Conservation (phyloP, 2,797 vertebrate genomes). For the Rhinoraja longicauda region DNA sequence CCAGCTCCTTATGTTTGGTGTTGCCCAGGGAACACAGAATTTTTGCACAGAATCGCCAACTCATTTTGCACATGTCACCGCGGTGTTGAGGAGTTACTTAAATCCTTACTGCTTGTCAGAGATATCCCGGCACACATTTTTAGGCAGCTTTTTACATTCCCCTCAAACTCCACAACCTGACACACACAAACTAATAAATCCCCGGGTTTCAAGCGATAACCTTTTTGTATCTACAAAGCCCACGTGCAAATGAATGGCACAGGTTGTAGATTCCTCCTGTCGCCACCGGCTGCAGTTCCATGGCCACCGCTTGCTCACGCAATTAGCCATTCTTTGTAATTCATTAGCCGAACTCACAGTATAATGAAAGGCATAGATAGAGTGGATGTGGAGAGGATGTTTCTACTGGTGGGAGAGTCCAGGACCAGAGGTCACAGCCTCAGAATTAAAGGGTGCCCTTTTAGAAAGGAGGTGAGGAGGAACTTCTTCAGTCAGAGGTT, state of each 20-base stretch:
- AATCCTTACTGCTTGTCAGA: background rate
- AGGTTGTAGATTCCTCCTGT: background rate
- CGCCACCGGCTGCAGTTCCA: background rate
- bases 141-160: background rate
- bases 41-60: background rate
- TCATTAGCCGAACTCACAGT: too few species aligned
- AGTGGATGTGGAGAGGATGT: too few species aligned
- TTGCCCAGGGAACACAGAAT: background rate
- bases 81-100: background rate
- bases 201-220: background rate
- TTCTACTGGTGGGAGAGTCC: too few species aligned
- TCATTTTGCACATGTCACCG: background rate
- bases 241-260: background rate
- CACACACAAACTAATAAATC: background rate
- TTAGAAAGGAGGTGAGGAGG: too few species aligned
- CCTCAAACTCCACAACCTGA: background rate
- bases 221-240: background rate
- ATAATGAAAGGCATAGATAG: too few species aligned
- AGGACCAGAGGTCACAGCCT: too few species aligned
- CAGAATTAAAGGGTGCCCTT: too few species aligned
- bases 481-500: too few species aligned
- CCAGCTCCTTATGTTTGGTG: slow-evolving; percentile 21
- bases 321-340: background rate
- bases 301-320: background rate
- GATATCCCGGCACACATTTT: background rate